Percentiles rank a stretch among this genome's conserved stretches.
Conservation (phyloP, 2,113 vertebrate species). For the Gorsachius goisagi region DNA sequence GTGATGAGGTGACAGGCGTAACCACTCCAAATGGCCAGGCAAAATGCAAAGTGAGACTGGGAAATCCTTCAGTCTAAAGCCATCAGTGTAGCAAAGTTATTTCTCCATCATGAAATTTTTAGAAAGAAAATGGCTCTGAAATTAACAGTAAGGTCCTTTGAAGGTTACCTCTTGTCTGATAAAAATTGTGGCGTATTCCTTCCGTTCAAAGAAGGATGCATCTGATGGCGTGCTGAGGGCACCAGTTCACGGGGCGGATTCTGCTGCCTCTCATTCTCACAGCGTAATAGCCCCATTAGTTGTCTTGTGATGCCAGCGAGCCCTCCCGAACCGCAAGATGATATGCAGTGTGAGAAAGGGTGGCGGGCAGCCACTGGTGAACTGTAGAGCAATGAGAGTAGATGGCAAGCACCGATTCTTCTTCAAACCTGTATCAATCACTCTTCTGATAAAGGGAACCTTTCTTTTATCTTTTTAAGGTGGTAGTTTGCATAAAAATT, state of each 20-base stretch:
- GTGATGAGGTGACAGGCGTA: conserved; percentile 51
- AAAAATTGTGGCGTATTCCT: not conserved
- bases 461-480: conserved; percentile 23
- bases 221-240: not conserved
- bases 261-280: not conserved
- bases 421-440: not conserved
- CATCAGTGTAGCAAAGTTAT: not conserved
- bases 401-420: not conserved
- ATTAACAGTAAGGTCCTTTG: not conserved
- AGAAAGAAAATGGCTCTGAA: not conserved
- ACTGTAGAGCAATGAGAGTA: not conserved
- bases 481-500: conserved; percentile 20
- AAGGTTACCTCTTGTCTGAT: not conserved
- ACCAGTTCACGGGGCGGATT: not conserved
- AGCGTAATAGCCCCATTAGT: not conserved
- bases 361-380: not conserved
- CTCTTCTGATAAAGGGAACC: not conserved
- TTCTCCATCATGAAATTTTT: not conserved
- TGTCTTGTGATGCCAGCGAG: not conserved
- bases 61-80: not conserved
- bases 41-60: not conserved
- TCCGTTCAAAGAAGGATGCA: not conserved
- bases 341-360: not conserved
- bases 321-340: not conserved
- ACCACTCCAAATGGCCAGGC: conserved; percentile 43